A percentile compares a stretch with the other conserved stretches of the same genome.
These are phyloP conservation scores for Mormyrops attenuatus DNA, from an alignment of 2,797 vertebrate genomes.

Conservation along the genomic window DNA sequence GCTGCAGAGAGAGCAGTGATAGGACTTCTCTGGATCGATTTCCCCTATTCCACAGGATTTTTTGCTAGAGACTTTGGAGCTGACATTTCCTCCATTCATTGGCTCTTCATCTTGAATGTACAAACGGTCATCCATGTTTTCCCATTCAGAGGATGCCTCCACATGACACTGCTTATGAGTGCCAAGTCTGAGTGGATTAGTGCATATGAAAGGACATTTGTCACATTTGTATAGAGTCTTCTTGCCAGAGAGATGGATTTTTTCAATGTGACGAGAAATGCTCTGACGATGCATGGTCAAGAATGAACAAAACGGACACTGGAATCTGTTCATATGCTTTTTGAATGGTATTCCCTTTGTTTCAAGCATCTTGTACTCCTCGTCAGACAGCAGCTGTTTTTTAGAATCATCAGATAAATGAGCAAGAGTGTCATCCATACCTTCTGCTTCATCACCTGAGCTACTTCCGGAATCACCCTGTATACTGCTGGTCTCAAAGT, in stretches of 20 bases:
- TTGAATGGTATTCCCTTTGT: constrained; percentile 93
- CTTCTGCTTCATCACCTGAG: constrained; percentile 86
- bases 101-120: constrained; percentile 72
- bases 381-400: constrained; percentile 87
- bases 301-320: constrained; percentile 97
- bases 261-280: constrained; percentile 96
- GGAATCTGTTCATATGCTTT: constrained; percentile 93
- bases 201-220: constrained; percentile 92
- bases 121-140: constrained; percentile 79
- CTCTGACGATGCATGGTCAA: constrained; percentile 91
- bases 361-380: constrained; percentile 90
- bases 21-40: constrained; percentile 48
- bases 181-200: constrained; percentile 85
- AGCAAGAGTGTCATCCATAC: constrained; percentile 82
- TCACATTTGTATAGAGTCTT: constrained; percentile 94
- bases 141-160: constrained; percentile 74
- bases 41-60: constrained; percentile 51
- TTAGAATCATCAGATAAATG: constrained; percentile 73
- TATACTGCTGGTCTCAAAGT: constrained; percentile 73
- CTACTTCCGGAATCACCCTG: constrained; percentile 82
- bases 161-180: constrained; percentile 85
- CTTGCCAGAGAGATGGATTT: constrained; percentile 93
- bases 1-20: constrained; percentile 71
- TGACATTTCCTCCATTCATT: constrained; percentile 69
- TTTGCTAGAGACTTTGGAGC: constrained; percentile 74